Conservation (phyloP, 2,113 vertebrate genomes). For the Semicossyphus pulcher region DNA sequence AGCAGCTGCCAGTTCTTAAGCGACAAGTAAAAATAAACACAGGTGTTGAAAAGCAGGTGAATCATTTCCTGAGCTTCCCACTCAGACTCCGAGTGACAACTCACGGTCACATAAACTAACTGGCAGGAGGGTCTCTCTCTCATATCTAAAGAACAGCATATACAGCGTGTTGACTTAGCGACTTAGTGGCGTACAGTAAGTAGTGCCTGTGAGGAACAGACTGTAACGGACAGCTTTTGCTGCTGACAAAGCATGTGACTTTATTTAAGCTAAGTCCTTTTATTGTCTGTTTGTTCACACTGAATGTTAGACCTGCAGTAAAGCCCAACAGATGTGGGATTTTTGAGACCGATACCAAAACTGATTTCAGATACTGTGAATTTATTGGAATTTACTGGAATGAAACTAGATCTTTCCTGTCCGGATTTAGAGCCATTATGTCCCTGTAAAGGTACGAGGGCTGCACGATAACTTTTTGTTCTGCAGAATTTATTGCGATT, state of each 20-base stretch:
- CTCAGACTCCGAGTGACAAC: not conserved
- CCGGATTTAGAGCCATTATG: too few relatives aligned
- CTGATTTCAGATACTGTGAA: too few relatives aligned
- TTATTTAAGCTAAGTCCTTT: not conserved
- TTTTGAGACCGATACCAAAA: not conserved
- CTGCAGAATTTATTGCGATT: too few relatives aligned
- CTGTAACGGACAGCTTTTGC: not conserved
- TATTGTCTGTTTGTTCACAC: not conserved
- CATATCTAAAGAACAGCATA: not conserved
- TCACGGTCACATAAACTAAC: not conserved
- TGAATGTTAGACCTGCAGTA: not conserved
- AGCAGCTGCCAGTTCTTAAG: not conserved
- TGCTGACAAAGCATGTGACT: not conserved
- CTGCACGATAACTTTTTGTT: too few relatives aligned
- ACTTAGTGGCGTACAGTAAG: not conserved
- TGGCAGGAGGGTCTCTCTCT: not conserved
- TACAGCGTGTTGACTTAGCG: not conserved
- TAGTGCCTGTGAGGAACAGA: not conserved
- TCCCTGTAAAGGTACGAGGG: too few relatives aligned
- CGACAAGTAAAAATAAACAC: not conserved
- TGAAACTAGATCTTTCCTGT: too few relatives aligned
- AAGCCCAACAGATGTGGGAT: not conserved
- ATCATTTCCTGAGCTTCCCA: not conserved
- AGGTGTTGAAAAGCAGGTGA: not conserved
- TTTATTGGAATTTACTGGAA: too few relatives aligned